Conservation (phyloP, 2,888 invertebrate genomes). For the Acholoe squamosa region DNA sequence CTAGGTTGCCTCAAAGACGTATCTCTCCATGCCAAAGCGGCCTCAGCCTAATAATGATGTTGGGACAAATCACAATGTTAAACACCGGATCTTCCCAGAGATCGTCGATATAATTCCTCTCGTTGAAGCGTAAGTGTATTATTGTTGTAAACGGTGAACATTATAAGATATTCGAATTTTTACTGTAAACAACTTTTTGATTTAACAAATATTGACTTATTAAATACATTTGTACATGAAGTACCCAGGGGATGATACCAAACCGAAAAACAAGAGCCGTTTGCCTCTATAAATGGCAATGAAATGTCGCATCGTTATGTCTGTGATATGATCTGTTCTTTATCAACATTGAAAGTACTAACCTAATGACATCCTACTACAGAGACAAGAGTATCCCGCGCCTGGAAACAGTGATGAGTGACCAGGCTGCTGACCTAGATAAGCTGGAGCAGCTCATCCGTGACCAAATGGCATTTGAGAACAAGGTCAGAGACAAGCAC, state of each 20-base stretch:
- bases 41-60: constrained; percentile 91
- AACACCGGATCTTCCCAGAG: constrained; percentile 91
- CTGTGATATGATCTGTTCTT: too few relatives aligned
- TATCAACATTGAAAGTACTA: too few relatives aligned
- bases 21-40: constrained; percentile 85
- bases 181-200: too few relatives aligned
- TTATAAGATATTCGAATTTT: too few relatives aligned
- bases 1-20: constrained; percentile 74
- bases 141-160: too few relatives aligned
- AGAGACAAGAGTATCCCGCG: constrained; percentile 95
- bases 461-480: constrained; percentile 81
- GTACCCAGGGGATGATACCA: too few relatives aligned
- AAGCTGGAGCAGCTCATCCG: constrained; percentile 87
- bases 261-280: too few relatives aligned
- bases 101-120: constrained; percentile 90
- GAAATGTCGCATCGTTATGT: too few relatives aligned
- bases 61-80: constrained; percentile 88
- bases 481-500: constrained; percentile 75
- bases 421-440: constrained; percentile 86
- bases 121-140: constrained; percentile 92
- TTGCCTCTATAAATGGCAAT: too few relatives aligned
- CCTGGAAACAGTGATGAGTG: constrained; percentile 90
- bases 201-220: too few relatives aligned
- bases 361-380: constrained; percentile 61
- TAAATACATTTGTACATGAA: too few relatives aligned